Percentiles rank a stretch among this genome's conserved stretches.
Evolutionary conservation across 1,140 invertebrate species (phyloP).

Genomic region (Drosophila watanabei): DNA sequence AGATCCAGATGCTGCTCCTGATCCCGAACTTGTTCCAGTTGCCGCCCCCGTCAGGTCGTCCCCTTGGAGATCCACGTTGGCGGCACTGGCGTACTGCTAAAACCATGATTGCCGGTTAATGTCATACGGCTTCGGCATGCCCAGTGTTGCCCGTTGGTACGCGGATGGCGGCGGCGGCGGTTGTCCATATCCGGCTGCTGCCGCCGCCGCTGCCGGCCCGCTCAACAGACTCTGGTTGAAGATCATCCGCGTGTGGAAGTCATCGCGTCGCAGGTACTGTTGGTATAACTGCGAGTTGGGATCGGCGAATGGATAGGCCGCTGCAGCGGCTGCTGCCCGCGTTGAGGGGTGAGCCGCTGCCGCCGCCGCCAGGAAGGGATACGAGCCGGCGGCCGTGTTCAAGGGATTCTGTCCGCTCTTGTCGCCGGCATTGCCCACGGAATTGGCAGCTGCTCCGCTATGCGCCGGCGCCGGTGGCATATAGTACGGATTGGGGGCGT

Average conservation of each 20-base stretch:
- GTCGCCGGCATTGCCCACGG: constrained; percentile 79
- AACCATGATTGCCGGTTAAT: constrained; percentile 83
- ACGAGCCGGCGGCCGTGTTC: constrained; percentile 70
- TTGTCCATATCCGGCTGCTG: constrained; percentile 86
- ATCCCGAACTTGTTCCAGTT: constrained; percentile 35
- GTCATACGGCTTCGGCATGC: constrained; percentile 90
- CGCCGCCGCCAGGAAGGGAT: constrained; percentile 78
- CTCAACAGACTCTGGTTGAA: constrained; percentile 87
- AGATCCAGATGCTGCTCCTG: constrained; percentile 11
- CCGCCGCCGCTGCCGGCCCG: constrained; percentile 84
- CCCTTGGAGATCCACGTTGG: constrained; percentile 78
- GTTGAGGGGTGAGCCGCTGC: constrained; percentile 85
- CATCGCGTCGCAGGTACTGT: constrained; percentile 89
- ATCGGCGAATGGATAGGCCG: constrained; percentile 88
- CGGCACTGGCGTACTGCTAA: constrained; percentile 85
- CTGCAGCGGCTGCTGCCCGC: constrained; percentile 81
- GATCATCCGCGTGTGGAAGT: constrained; percentile 87
- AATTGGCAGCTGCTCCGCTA: constrained; percentile 85
- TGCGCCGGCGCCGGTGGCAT: constrained; percentile 87
- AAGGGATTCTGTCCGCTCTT: constrained; percentile 65
- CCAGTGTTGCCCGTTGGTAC: constrained; percentile 87
- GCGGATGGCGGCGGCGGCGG: constrained; percentile 88
- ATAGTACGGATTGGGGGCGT: constrained; percentile 87
- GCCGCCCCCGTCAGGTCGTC: constrained; percentile 72
- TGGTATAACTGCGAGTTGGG: constrained; percentile 89